These are phyloP conservation scores for Imbricaverruca yamaguchii DNA, from an alignment of 2,888 invertebrate species.

Conservation along the genomic window DNA sequence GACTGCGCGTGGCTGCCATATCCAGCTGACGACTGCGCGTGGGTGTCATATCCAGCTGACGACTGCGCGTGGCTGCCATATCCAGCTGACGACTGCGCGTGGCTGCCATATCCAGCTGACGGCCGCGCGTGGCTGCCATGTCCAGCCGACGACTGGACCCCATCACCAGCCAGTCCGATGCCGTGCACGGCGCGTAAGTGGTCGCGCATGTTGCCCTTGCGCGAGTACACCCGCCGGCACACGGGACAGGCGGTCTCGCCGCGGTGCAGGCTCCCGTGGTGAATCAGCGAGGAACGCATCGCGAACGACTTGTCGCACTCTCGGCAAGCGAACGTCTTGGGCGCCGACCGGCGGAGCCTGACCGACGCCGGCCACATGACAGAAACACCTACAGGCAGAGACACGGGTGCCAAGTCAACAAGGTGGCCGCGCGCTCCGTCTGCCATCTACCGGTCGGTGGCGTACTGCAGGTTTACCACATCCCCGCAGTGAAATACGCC, in stretches of 20 bases:
- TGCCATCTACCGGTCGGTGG: conserved; percentile 24
- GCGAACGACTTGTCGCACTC: conserved; percentile 33
- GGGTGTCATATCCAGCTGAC: no score
- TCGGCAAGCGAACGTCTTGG: conserved; percentile 33
- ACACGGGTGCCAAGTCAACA: background rate
- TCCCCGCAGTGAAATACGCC: no score
- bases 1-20: no score
- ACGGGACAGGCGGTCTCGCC: background rate
- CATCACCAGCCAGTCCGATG: background rate
- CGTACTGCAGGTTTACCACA: no score
- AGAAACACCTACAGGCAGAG: conserved; percentile 35
- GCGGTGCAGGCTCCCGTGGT: background rate
- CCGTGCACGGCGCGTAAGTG: conserved; percentile 31
- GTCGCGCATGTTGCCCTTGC: conserved; percentile 33
- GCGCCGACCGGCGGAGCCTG: conserved; percentile 35
- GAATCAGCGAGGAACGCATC: background rate
- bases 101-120: no score
- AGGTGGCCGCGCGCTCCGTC: no score
- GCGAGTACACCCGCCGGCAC: conserved; percentile 34
- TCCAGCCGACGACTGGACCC: no score
- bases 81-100: no score
- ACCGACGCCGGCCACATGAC: conserved; percentile 28
- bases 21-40: no score
- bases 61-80: no score
- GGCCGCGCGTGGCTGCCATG: no score